Evolutionary conservation across 2,113 vertebrate genomes (phyloP).

Genomic region (Saguinus midas): DNA sequence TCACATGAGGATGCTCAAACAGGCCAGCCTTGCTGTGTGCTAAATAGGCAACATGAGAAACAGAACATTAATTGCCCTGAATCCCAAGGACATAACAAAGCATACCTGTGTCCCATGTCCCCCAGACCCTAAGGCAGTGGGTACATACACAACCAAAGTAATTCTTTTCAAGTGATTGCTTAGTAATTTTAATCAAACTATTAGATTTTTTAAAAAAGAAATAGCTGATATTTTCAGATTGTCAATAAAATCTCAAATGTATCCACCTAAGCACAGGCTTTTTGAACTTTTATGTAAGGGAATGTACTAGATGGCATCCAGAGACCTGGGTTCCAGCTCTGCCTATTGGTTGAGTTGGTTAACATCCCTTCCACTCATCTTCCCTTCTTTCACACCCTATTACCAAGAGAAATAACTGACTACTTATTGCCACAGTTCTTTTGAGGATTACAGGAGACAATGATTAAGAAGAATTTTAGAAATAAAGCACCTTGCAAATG

Average conservation of each 20-base stretch:
- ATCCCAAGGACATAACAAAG: slow-evolving; percentile 73
- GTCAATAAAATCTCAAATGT: background rate
- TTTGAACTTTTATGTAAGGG: background rate
- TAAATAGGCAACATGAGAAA: slow-evolving; percentile 81
- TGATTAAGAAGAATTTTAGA: background rate
- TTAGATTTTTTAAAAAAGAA: background rate
- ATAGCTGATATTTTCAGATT: background rate
- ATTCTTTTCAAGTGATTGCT: slow-evolving; percentile 40
- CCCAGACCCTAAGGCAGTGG: background rate
- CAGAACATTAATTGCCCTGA: slow-evolving; percentile 78
- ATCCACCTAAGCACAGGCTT: background rate
- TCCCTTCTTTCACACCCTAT: background rate
- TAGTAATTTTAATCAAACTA: slow-evolving; percentile 34
- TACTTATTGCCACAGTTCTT: background rate
- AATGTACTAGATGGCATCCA: background rate
- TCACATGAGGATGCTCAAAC: slow-evolving; percentile 82
- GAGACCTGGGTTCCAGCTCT: background rate
- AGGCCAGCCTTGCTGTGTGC: slow-evolving; percentile 64
- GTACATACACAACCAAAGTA: background rate
- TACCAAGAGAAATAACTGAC: background rate
- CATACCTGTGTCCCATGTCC: slow-evolving; percentile 71
- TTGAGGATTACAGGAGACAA: background rate
- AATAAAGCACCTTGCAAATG: background rate
- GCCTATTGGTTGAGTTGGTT: background rate
- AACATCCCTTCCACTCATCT: background rate